Evolutionary conservation across 35 echinoderm and acorn worm genomes (phyloP), one percentile per base, ranked within the genome.

Genomic region (Stichopus chloronotus): DNA sequence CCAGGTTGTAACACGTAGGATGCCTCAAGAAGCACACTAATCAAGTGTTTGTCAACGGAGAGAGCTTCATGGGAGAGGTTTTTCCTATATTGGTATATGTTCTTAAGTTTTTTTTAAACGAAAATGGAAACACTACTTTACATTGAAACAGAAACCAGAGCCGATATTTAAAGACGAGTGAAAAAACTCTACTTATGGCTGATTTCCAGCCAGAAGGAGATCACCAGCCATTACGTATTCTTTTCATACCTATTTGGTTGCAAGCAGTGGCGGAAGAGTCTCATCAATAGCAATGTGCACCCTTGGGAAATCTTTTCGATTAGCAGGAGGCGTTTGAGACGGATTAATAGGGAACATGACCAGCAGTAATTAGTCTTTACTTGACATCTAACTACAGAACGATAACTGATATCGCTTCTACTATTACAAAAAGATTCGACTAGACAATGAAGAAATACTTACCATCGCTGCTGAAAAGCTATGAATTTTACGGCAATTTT

Each of bases 341-440:
- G 82, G 82, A 85, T 85, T 85, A 85, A 85, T 85, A 85, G 55
- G 82, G 82, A 85, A 85, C 82, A 85, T 85, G 82, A 85, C 82
- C 82, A 85, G 58, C 58, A 85, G 82, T 85, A 85, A 85, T 85
- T 85, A 85, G 82, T 85, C 82, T 85, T 85, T 25, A 85, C 54
- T 58, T 59, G 82, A 58, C 82, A 85, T 85, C 82, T 85, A 85
- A 85, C 82, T 85, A 58, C 55, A 85, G 53, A 85, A 21, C 24
- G 82, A 85, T 85, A 85, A 56, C 82, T 8, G 82, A 85, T 85
- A 53, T 58, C 55, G 58, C 56, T 17, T 85, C 82, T 85, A 22
- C 82, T 19, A 58, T 85, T 85, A 85, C 82, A 85, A 56, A 43
- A 43, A 53, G 55, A 58, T 4, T 23, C 58, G 82, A 53, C 55